These are phyloP conservation scores for Theretra japonica DNA, from an alignment of 2,888 invertebrate species.

Conservation along the genomic window DNA sequence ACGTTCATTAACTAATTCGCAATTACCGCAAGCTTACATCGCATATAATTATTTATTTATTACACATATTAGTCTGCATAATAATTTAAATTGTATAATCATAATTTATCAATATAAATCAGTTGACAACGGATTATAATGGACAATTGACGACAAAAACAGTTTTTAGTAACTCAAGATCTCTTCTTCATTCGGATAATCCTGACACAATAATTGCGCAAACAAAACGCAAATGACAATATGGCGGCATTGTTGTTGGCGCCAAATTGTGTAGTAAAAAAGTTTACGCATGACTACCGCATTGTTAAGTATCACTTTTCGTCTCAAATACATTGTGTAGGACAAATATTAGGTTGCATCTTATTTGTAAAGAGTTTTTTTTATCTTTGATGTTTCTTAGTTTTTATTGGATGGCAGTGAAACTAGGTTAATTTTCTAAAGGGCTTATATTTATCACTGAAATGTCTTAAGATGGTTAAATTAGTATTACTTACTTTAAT, in stretches of 20 bases:
- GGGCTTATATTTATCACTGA: no score
- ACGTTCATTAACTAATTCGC: no score
- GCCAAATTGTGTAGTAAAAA: slow-evolving; percentile 40
- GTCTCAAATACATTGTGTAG: slow-evolving; percentile 2
- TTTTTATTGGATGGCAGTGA: neutral
- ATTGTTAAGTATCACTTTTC: slow-evolving; percentile 9
- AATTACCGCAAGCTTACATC: no score
- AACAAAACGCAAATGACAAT: slow-evolving; percentile 36
- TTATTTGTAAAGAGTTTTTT: neutral
- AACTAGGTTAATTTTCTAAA: neutral
- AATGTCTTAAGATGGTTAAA: neutral
- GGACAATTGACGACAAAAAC: slow-evolving; percentile 2
- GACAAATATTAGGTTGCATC: neutral
- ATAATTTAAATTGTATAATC: no score
- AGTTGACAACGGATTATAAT: neutral
- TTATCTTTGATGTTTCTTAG: neutral
- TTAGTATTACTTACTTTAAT: neutral
- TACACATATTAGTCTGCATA: no score
- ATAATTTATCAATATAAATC: neutral
- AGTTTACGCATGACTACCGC: slow-evolving; percentile 6
- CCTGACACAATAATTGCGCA: slow-evolving; percentile 33
- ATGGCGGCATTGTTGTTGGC: slow-evolving; percentile 48
- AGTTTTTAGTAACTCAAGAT: slow-evolving; percentile 1
- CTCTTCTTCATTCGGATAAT: neutral
- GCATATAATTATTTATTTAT: no score